Evolutionary conservation across 2,797 vertebrate genomes (phyloP), one percentile per base, ranked within the genome.

Genomic region (Clangula hyemalis): DNA sequence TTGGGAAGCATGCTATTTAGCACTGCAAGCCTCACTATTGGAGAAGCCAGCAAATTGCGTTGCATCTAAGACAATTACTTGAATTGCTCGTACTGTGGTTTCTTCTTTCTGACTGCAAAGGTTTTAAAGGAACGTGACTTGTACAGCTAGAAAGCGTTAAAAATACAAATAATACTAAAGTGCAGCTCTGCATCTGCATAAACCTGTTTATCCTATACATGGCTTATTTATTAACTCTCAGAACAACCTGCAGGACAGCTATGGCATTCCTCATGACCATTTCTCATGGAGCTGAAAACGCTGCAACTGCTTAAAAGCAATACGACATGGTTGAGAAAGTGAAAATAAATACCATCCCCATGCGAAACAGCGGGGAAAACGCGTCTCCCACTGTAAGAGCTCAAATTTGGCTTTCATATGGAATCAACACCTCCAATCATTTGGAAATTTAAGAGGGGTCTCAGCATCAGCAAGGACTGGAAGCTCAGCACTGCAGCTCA

Each of bases 191-290:
- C 25, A 88, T 95, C 95, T 96, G 73, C 94, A 97, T 92, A 93
- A 92, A 93, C 76, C 83, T 93, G 94, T 92, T 96, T 95, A 96
- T 91, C 77, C 85, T 94, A 91, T 85, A 70, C 65, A 69, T 71
- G 87, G 90, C 96, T 94, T 94, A 96, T 96, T 95, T 88, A 91
- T 93, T 93, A 92, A 95, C 90, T 94, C 80, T 88, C 32, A 0
- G 82, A 93, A 88, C 90, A 89, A 96, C 68, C 84, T 86, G 90
- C 72, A 77, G 93, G 94, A 91, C 86, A 96, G 84, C 93, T 90
- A 93, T 45, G 78, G 94, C 57, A 89, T 96, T 94, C 94, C 92
- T 93, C 68, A 71, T 76, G 92, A 90, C 65, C 54, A 4, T 64
- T 94, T 87, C 0, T 6, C 41, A 78, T 47, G 53, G 51, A 61